Percentiles rank a stretch among this genome's conserved stretches.
These are phyloP conservation scores for Eurytoma californica DNA, from an alignment of 2,888 invertebrate species.

Conservation along the genomic window DNA sequence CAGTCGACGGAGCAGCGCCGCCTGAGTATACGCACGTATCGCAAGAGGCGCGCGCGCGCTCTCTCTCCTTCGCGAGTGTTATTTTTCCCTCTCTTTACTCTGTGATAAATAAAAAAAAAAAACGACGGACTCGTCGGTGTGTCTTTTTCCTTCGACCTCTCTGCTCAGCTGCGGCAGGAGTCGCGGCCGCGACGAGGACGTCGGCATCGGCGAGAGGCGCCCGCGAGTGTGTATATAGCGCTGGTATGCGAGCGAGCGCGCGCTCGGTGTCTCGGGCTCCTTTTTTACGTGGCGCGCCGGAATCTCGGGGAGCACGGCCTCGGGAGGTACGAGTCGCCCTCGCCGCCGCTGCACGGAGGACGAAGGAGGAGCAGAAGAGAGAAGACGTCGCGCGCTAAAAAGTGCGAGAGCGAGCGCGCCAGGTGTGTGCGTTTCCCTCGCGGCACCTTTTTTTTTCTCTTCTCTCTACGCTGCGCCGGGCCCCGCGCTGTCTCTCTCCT, in stretches of 20 bases:
- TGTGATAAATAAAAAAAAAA: not conserved
- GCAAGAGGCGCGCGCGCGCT: constrained; percentile 31
- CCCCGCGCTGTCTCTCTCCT: constrained; percentile 7
- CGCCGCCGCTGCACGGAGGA: not conserved
- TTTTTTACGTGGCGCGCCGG: constrained; percentile 6
- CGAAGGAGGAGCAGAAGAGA: constrained; percentile 21
- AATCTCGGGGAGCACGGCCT: constrained; percentile 9
- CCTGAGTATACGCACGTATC: constrained; percentile 34
- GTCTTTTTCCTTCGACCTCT: not conserved
- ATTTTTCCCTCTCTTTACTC: constrained; percentile 12
- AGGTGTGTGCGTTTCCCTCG: constrained; percentile 53
- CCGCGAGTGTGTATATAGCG: not conserved
- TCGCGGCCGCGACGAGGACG: not conserved
- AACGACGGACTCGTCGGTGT: constrained; percentile 16
- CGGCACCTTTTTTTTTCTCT: constrained; percentile 37
- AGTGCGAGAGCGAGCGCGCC: constrained; percentile 49
- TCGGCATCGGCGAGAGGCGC: not conserved
- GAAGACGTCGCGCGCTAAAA: constrained; percentile 1
- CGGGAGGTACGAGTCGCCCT: not conserved
- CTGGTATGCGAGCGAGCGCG: not conserved
- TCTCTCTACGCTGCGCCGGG: not conserved
- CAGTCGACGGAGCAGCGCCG: constrained; percentile 55
- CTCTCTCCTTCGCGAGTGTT: constrained; percentile 44
- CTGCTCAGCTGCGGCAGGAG: not conserved
- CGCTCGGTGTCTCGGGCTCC: too few relatives aligned